Conservation (phyloP, 1,140 invertebrate species). For the Physella acuta region DNA sequence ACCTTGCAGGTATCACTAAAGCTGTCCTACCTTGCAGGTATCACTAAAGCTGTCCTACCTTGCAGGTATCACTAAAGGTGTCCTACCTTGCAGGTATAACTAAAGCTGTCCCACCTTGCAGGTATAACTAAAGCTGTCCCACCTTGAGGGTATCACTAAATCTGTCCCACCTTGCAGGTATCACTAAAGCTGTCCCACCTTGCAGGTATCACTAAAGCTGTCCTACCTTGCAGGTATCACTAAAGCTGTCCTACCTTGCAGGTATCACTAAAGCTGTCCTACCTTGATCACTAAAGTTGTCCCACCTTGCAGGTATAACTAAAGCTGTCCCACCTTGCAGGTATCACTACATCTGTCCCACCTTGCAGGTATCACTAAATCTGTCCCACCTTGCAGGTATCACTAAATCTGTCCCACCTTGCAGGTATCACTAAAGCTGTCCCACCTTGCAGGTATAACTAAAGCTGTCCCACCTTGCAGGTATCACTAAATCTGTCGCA, state of each 20-base stretch:
- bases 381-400: conserved; percentile 51
- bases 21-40: conserved; percentile 50
- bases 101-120: conserved; percentile 48
- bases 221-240: conserved; percentile 53
- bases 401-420: conserved; percentile 47
- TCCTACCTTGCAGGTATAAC: conserved; percentile 53
- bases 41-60: conserved; percentile 49
- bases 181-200: conserved; percentile 49
- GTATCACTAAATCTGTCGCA: conserved; percentile 47
- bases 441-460: conserved; percentile 51
- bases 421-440: conserved; percentile 50
- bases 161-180: conserved; percentile 50
- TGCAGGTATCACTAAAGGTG: conserved; percentile 50
- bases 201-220: conserved; percentile 50
- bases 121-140: conserved; percentile 49
- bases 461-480: conserved; percentile 51
- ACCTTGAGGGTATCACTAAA: conserved; percentile 50
- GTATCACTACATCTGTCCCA: conserved; percentile 47
- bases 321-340: conserved; percentile 51
- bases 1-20: conserved; percentile 51
- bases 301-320: conserved; percentile 52
- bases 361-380: conserved; percentile 52
- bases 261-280: conserved; percentile 50
- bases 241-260: conserved; percentile 48
- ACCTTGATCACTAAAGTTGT: conserved; percentile 36